Evolutionary conservation across 2,113 vertebrate species (phyloP), one percentile per base, ranked within the genome.

Genomic region (Atlantisia rogersi): DNA sequence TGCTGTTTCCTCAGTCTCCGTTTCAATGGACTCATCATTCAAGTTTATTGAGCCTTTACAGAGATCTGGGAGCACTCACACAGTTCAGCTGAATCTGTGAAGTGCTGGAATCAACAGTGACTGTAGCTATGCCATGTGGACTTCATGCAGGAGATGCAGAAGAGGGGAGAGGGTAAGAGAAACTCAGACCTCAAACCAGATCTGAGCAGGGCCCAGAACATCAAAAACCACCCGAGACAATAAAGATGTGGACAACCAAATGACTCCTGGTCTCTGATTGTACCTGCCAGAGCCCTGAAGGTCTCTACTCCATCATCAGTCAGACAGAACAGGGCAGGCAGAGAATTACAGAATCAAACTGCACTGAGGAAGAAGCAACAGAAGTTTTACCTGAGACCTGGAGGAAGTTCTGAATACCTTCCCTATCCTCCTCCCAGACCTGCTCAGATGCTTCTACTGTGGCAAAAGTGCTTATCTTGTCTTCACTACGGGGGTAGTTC

Each of bases 61-160:
- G 32, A 28, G 28, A 32, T 21, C 32, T 15, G 20, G 28, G 4
- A 44, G 73, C 48, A 48, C 14, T 68, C 82, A 65, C 32, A 42
- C 42, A 62, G 48, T 28, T 64, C 22, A 37, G 7, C 5, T 26
- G 11, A 60, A 13, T 12, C 5, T 15, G 10, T 50, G 9, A 83
- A 69, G 65, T 7, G 19, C 40, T 69, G 21, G 28, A 63, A 64
- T 17, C 21, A 18, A 29, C 0, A 0, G 44, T 0, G 2, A 79
- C 32, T 5, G 15, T 21, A 64, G 50, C 80, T 32, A 15, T 7
- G 15, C 32, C 5, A 3, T 3, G 17, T 24, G 26, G 50, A 53
- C 32, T 73, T 68, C 6, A 12, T 7, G 52, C 39, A 65, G 40
- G 14, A 73, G 10, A 64, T 16, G 22, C 8, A n/a, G 28, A n/a